These are phyloP conservation scores for Nasonia oneida DNA, from an alignment of 2,888 invertebrate species.

Conservation along the genomic window DNA sequence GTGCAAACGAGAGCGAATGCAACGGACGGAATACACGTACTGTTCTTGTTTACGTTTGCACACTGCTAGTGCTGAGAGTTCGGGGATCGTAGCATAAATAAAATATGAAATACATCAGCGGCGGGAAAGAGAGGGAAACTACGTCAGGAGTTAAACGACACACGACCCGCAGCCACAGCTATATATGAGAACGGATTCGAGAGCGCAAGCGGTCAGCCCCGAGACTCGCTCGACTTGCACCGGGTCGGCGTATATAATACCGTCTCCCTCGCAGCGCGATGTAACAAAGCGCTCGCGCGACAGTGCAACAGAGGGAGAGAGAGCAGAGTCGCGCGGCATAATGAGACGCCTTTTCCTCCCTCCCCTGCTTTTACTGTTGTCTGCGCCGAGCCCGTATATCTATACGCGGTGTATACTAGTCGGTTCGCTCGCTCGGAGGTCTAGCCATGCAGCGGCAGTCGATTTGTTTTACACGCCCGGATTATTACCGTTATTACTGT, in stretches of 20 bases:
- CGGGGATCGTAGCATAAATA: neutral
- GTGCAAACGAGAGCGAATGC: constrained; percentile 20
- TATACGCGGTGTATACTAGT: neutral
- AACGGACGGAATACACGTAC: neutral
- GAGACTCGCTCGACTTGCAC: constrained; percentile 40
- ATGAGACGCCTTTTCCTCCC: constrained; percentile 49
- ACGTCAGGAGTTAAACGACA: neutral
- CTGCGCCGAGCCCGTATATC: neutral
- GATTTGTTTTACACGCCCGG: constrained; percentile 58
- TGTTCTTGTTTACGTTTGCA: too few species aligned
- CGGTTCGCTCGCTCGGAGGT: constrained; percentile 42
- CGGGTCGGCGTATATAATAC: neutral
- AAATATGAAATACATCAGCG: neutral
- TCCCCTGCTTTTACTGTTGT: constrained; percentile 54
- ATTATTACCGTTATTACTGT: constrained; percentile 59
- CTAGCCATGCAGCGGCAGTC: constrained; percentile 23
- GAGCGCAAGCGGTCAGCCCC: neutral
- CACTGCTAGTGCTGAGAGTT: neutral
- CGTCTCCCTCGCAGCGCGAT: constrained; percentile 11
- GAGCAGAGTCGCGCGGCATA: constrained; percentile 36
- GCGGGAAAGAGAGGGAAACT: neutral
- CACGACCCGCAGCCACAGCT: neutral
- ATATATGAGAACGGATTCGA: neutral
- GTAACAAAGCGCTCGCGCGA: constrained; percentile 39
- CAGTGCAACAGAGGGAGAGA: neutral